Evolutionary conservation across 2,888 invertebrate species (phyloP).

Genomic region (Rotaria macrura): DNA sequence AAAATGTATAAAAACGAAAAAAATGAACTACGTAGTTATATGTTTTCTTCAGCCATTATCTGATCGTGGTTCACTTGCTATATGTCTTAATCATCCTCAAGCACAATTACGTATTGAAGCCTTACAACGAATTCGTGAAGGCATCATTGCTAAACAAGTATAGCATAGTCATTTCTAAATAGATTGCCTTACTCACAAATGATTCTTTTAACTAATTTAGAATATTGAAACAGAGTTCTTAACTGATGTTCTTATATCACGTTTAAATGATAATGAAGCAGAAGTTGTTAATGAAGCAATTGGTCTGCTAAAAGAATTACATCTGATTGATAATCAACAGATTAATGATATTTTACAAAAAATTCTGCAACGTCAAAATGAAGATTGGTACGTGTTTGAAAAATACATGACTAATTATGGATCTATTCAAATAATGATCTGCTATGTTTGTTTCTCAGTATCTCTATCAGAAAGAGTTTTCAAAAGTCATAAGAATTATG

Average conservation of each 20-base stretch:
- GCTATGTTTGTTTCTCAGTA: too few relatives aligned
- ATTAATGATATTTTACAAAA: constrained; percentile 14
- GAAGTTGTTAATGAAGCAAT: not conserved
- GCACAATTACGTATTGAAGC: constrained; percentile 13
- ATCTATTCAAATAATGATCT: too few relatives aligned
- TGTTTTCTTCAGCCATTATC: not conserved
- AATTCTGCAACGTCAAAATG: not conserved
- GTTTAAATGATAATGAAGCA: not conserved
- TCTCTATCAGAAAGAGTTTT: too few relatives aligned
- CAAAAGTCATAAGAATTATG: too few relatives aligned
- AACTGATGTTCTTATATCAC: not conserved
- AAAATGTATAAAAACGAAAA: too few relatives aligned
- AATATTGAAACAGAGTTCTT: constrained; percentile 4
- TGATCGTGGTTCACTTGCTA: not conserved
- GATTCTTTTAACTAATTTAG: not conserved
- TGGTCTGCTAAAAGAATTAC: not conserved
- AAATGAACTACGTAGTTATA: not conserved
- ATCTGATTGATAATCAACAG: not conserved
- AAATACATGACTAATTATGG: too few relatives aligned
- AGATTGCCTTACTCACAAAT: not conserved
- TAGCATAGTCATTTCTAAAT: not conserved
- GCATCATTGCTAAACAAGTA: not conserved
- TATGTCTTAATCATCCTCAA: constrained; percentile 4
- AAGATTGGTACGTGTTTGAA: not conserved
- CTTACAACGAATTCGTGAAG: not conserved